These are phyloP conservation scores for Polyommatus icarus DNA, from an alignment of 2,888 invertebrate species.

Conservation along the genomic window DNA sequence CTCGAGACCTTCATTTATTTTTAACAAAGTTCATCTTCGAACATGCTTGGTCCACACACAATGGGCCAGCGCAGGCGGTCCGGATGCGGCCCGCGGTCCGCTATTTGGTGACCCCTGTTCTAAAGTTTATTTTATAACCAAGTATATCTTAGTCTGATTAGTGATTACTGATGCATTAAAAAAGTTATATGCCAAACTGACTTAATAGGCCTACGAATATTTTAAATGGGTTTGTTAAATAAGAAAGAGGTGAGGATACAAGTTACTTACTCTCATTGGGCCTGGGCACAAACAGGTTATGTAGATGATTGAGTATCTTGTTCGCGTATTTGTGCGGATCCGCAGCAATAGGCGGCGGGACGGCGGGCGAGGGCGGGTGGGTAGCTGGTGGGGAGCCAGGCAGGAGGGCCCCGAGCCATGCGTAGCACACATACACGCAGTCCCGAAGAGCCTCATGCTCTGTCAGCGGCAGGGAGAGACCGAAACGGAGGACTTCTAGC, in stretches of 20 bases:
- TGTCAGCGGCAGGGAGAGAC: conserved; percentile 91
- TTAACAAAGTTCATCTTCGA: no score
- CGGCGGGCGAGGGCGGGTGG: conserved; percentile 91
- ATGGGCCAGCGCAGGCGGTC: no score
- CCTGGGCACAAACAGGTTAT: conserved; percentile 96
- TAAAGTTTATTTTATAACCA: no score
- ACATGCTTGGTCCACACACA: no score
- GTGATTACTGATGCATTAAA: no score
- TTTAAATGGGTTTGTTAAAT: no score
- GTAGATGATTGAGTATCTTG: conserved; percentile 94
- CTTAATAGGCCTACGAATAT: no score
- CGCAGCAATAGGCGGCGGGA: conserved; percentile 93
- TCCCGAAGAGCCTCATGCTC: conserved; percentile 97
- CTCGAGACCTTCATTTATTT: no score
- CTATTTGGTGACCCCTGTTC: no score
- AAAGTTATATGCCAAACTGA: no score
- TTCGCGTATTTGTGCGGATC: conserved; percentile 95
- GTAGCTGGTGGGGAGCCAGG: conserved; percentile 94
- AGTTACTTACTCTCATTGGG: conserved; percentile 91
- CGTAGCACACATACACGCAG: conserved; percentile 97
- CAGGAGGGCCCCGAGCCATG: conserved; percentile 95
- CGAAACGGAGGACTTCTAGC: conserved; percentile 93
- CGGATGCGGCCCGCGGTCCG: no score
- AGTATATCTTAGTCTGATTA: no score
- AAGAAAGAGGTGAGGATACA: not conserved